phyloP scores from a whole-genome alignment of 2,797 vertebrate genomes.

The Onychomys torridus region DNA sequence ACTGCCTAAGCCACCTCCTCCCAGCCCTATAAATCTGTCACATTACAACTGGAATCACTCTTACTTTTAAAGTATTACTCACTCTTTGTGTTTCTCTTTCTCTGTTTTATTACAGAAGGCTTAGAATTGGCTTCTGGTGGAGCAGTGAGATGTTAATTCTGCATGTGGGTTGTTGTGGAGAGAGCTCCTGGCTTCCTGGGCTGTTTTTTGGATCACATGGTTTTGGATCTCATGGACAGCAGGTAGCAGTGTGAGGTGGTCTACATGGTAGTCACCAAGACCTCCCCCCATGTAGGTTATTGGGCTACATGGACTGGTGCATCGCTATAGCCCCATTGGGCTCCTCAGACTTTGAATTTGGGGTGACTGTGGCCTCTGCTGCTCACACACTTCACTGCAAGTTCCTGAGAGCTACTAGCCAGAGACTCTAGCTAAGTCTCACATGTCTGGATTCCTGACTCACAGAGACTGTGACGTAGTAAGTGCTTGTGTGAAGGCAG shows the following conservation, averaged over 20 bases:
- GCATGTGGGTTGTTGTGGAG: not conserved
- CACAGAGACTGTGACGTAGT: not conserved
- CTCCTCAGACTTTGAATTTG: not conserved
- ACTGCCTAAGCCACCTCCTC: not conserved
- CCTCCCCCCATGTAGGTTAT: not conserved
- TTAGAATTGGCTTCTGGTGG: not conserved
- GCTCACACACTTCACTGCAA: not conserved
- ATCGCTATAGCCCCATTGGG: not conserved
- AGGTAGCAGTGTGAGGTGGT: not conserved
- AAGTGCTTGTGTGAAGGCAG: not conserved
- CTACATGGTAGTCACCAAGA: not conserved
- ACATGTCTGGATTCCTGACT: not conserved
- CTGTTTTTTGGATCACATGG: not conserved
- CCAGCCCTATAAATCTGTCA: not conserved
- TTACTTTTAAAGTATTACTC: not conserved
- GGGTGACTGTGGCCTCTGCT: too few relatives aligned
- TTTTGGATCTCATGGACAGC: not conserved
- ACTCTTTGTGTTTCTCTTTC: not conserved
- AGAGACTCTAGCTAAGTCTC: not conserved
- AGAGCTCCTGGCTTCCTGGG: not conserved
- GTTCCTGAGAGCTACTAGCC: not conserved
- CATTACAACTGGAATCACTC: not conserved
- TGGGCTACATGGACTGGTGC: not conserved
- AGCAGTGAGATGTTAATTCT: not conserved
- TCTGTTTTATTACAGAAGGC: not conserved